These are phyloP conservation scores for Martes martes DNA, from an alignment of 2,113 vertebrate species.

Conservation along the genomic window DNA sequence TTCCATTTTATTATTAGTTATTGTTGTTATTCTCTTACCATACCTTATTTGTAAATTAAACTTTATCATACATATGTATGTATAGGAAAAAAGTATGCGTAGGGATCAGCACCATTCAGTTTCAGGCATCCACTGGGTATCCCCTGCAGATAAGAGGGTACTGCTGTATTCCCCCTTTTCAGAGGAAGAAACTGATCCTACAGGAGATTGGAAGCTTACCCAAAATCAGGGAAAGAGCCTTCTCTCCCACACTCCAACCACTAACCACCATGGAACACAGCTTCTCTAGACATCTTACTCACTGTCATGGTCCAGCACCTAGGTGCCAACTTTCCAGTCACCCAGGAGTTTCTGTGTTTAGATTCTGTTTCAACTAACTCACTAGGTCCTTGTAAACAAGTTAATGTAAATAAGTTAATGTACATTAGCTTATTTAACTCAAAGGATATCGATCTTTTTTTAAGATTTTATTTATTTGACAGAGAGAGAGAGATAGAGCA, in stretches of 20 bases:
- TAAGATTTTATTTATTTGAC: no score
- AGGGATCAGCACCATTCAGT: neutral
- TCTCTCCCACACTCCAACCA: neutral
- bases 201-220: neutral
- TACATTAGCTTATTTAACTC: neutral
- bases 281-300: neutral
- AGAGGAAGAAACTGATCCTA: neutral
- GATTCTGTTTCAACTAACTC: neutral
- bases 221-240: neutral
- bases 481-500: no score
- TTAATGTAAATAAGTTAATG: neutral
- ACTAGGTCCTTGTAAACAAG: neutral
- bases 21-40: neutral
- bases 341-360: neutral
- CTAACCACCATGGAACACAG: neutral
- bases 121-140: neutral
- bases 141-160: neutral
- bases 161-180: neutral
- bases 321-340: neutral
- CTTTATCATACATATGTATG: neutral
- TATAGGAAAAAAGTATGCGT: neutral
- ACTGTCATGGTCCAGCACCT: neutral
- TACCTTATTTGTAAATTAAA: neutral
- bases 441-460: neutral
- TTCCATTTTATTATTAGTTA: neutral